A percentile compares a stretch with the other conserved stretches of the same genome.
These are phyloP conservation scores for Drosophila ercepeae DNA, from an alignment of 1,140 invertebrate genomes.

Conservation along the genomic window DNA sequence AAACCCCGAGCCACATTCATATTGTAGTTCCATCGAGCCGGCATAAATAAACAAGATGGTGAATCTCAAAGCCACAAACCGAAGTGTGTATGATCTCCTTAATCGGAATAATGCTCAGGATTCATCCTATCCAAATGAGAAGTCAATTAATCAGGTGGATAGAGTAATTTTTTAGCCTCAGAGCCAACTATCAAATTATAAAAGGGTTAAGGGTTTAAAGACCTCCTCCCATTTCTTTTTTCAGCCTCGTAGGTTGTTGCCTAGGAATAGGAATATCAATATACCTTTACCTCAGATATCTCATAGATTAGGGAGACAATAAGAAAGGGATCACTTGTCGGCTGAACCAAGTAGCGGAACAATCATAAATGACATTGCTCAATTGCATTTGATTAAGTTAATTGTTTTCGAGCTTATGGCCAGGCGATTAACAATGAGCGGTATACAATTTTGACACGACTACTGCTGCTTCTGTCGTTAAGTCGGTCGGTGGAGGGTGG, in stretches of 20 bases:
- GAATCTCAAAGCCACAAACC: conserved; percentile 14
- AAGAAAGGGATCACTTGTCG: conserved; percentile 25
- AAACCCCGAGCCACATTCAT: conserved; percentile 33
- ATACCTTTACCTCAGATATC: conserved; percentile 2
- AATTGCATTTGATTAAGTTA: conserved; percentile 82
- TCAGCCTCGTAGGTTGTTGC: background rate
- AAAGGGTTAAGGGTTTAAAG: too few relatives aligned
- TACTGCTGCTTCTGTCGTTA: conserved; percentile 50
- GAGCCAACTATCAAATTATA: background rate
- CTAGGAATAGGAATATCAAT: background rate
- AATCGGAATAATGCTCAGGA: conserved; percentile 10
- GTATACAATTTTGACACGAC: conserved; percentile 73
- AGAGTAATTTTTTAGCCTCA: too few relatives aligned
- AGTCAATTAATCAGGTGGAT: too few relatives aligned
- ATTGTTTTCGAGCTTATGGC: conserved; percentile 79
- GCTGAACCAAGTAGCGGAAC: conserved; percentile 52
- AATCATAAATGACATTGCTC: conserved; percentile 82
- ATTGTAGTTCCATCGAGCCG: conserved; percentile 17
- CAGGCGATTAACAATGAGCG: conserved; percentile 72
- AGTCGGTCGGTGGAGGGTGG: conserved; percentile 34
- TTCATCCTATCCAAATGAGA: background rate
- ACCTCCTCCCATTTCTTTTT: too few relatives aligned
- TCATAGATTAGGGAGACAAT: background rate
- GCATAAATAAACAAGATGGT: conserved; percentile 58
- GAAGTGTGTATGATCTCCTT: conserved; percentile 43